Percentiles rank a stretch among this genome's conserved stretches.
phyloP scores from a whole-genome alignment of 2,113 vertebrate genomes.

The Chloropsis cyanopogon region DNA sequence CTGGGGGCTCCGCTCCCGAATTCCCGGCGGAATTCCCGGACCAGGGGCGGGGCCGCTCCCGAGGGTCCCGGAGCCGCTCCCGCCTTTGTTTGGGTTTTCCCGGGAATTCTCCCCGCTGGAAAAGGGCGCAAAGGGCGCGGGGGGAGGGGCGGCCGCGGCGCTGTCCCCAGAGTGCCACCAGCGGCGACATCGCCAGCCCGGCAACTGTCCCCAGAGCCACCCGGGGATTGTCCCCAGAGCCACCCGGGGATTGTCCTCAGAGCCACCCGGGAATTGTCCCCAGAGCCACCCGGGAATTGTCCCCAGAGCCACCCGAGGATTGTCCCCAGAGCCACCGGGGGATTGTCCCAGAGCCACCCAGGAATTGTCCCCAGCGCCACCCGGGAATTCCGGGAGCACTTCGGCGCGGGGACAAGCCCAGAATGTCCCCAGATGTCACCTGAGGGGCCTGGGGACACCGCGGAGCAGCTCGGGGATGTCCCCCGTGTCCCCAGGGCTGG shows the following conservation, averaged over 20 bases:
- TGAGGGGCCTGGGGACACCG: not conserved
- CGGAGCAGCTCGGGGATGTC: not conserved
- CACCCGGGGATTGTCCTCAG: too few species aligned
- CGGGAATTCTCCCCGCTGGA: not conserved
- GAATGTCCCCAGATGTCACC: not conserved
- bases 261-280: too few species aligned
- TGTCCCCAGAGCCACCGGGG: too few species aligned
- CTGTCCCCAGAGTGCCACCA: not conserved
- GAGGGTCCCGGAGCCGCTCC: not conserved
- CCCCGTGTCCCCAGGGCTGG: too few species aligned
- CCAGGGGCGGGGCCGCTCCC: not conserved
- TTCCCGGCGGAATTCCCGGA: not conserved
- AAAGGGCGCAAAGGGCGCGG: not conserved
- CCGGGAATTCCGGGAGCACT: not conserved
- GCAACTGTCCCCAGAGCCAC: too few species aligned
- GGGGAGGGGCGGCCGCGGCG: not conserved
- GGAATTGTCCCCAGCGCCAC: not conserved
- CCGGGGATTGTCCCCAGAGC: not conserved
- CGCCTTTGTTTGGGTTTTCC: not conserved
- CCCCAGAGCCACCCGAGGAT: too few species aligned
- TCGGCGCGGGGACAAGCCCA: accelerated
- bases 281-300: not conserved
- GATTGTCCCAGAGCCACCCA: too few species aligned
- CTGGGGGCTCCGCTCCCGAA: not conserved
- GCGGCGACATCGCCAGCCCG: not conserved